Evolutionary conservation across 2,888 invertebrate species (phyloP).

Genomic region (Cosmia trapezina): DNA sequence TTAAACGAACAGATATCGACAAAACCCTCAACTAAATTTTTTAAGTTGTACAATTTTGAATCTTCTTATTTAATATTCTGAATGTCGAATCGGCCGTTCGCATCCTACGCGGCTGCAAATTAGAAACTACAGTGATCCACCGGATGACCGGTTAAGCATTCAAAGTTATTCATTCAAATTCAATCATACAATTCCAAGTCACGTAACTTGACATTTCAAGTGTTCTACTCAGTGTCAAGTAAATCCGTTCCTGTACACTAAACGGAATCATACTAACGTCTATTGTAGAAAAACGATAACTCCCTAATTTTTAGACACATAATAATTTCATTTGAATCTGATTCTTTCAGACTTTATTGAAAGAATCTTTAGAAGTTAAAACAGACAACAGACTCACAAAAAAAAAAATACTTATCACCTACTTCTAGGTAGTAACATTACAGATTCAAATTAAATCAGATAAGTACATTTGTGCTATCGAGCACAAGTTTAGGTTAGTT

Average conservation of each 20-base stretch:
- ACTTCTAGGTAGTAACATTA: not conserved
- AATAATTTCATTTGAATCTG: not conserved
- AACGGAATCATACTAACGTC: not conserved
- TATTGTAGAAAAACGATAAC: conserved; percentile 1
- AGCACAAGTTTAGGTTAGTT: conserved; percentile 12
- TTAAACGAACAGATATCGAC: not conserved
- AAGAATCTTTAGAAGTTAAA: not conserved
- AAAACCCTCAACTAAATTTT: not conserved
- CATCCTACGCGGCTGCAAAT: conserved; percentile 73
- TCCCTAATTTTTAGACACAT: not conserved
- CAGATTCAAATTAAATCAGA: conserved; percentile 12
- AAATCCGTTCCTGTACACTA: conserved; percentile 3
- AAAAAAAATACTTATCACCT: not conserved
- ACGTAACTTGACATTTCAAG: conserved; percentile 74
- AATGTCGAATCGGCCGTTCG: conserved; percentile 68
- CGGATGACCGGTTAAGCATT: conserved; percentile 72
- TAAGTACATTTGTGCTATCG: not conserved
- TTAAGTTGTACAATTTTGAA: conserved; percentile 22
- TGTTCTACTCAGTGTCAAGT: conserved; percentile 45
- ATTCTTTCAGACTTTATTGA: not conserved
- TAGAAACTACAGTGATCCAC: conserved; percentile 72
- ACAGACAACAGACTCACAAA: conserved; percentile 1
- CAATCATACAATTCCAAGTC: conserved; percentile 79
- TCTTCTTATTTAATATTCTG: conserved; percentile 56
- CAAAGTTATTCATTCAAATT: conserved; percentile 78